Evolutionary conservation across 2,113 vertebrate species (phyloP).

Genomic region (Aleadryas rufinucha): DNA sequence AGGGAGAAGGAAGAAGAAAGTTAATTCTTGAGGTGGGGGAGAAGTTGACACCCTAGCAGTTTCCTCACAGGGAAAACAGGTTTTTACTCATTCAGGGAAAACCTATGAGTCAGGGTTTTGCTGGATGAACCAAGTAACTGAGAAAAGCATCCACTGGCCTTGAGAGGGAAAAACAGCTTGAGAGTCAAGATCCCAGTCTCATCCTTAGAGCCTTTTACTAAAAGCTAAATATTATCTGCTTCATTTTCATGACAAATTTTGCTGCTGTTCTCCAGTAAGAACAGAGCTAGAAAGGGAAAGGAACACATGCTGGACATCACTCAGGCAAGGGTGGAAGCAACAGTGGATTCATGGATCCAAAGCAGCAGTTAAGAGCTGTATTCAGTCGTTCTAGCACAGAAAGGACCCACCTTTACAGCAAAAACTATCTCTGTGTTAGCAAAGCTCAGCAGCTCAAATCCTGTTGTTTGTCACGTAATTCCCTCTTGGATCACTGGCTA

Average conservation of each 20-base stretch:
- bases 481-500: neutral
- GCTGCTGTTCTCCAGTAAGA: neutral
- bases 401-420: neutral
- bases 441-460: neutral
- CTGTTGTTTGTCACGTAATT: neutral
- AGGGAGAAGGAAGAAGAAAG: neutral
- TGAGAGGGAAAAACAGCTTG: neutral
- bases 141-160: neutral
- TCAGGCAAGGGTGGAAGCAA: neutral
- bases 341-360: neutral
- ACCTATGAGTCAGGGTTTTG: neutral
- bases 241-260: neutral
- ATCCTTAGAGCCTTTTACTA: neutral
- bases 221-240: neutral
- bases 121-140: neutral
- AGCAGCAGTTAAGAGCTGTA: neutral
- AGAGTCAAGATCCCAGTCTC: neutral
- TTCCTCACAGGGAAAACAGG: neutral
- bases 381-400: neutral
- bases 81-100: neutral
- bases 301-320: neutral
- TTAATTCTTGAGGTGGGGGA: rapidly evolving
- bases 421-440: neutral
- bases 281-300: neutral
- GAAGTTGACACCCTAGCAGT: neutral